phyloP scores from a whole-genome alignment of 2,113 vertebrate species.

The Sciurus niger region DNA sequence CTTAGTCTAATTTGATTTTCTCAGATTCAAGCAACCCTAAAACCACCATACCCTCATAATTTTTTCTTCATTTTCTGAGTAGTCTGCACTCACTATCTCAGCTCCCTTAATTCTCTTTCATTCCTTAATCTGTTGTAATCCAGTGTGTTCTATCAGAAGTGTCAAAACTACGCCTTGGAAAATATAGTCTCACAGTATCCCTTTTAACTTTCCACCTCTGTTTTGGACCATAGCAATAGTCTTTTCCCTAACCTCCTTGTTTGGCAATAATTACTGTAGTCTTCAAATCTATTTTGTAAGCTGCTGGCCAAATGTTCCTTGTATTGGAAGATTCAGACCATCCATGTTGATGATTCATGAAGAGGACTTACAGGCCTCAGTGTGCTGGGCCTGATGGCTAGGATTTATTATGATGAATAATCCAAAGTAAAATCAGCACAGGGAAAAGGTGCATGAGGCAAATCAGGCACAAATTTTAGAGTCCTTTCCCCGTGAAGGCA shows the following conservation, averaged over 20 bases:
- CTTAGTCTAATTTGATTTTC: neutral
- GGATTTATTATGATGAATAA: neutral
- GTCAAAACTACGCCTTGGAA: neutral
- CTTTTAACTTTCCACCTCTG: neutral
- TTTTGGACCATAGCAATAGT: neutral
- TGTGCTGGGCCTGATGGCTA: neutral
- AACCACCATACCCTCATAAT: neutral
- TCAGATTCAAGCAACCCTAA: neutral
- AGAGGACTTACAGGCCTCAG: neutral
- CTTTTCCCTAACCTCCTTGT: neutral
- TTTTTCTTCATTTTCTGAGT: neutral
- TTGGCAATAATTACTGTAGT: neutral
- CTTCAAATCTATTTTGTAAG: neutral
- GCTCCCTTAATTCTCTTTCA: neutral
- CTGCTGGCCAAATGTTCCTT: neutral
- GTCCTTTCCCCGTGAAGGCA: neutral
- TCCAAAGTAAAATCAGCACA: constrained; percentile 6
- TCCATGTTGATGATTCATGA: neutral
- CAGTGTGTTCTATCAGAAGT: neutral
- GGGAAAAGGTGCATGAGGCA: neutral
- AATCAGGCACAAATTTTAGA: neutral
- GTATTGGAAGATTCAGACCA: neutral
- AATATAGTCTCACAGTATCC: neutral
- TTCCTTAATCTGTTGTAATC: neutral
- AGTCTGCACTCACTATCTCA: neutral